Percentiles rank a stretch among this genome's conserved stretches.
These are phyloP conservation scores for Monopis laevigella DNA, from an alignment of 2,888 invertebrate species.

Conservation along the genomic window DNA sequence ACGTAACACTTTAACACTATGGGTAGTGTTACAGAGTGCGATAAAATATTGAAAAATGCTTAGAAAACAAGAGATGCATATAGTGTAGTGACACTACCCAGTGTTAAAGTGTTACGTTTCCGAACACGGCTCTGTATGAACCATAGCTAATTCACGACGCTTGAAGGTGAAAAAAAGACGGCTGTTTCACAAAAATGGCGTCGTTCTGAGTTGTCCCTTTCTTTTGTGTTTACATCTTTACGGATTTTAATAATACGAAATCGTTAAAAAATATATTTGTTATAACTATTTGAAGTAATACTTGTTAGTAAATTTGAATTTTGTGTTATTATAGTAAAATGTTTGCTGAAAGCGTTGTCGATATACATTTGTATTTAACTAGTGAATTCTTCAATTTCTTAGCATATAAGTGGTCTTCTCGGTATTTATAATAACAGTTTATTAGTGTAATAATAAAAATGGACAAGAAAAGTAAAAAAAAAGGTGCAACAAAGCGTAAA, in stretches of 20 bases:
- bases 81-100: too few relatives aligned
- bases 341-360: neutral
- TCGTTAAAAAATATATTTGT: too few relatives aligned
- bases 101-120: too few relatives aligned
- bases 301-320: too few relatives aligned
- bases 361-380: neutral
- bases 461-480: slow-evolving; percentile 64
- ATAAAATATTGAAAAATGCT: too few relatives aligned
- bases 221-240: slow-evolving; percentile 29
- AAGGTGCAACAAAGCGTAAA: slow-evolving; percentile 58
- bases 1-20: too few relatives aligned
- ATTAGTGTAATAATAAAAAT: slow-evolving; percentile 33
- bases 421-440: neutral
- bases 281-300: too few relatives aligned
- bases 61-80: too few relatives aligned
- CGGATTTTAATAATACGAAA: too few relatives aligned
- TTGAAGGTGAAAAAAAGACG: slow-evolving; percentile 9
- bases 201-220: slow-evolving; percentile 44
- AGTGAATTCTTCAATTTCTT: neutral
- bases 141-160: neutral
- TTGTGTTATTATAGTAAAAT: too few relatives aligned
- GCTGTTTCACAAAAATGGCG: slow-evolving; percentile 40
- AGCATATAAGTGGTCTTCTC: neutral
- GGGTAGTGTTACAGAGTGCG: too few relatives aligned
- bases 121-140: too few relatives aligned